These are phyloP conservation scores for Sebastes paucispinis DNA, from an alignment of 2,797 vertebrate species.

Conservation along the genomic window DNA sequence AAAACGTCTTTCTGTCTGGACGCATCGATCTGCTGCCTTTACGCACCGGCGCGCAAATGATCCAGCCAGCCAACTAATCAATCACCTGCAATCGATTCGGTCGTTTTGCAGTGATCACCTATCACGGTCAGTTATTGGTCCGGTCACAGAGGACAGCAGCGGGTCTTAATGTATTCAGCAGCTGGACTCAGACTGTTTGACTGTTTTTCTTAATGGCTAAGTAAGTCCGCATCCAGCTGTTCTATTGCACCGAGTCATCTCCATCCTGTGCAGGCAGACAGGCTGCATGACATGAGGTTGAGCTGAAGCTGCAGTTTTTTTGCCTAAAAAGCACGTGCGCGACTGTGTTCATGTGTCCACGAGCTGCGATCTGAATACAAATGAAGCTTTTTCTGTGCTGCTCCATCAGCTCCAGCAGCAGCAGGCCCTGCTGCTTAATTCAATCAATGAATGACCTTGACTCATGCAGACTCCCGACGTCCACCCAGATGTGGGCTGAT, in stretches of 20 bases:
- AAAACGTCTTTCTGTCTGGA: constrained; percentile 33
- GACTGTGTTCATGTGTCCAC: constrained; percentile 26
- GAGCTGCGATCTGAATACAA: not conserved
- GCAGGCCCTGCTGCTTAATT: constrained; percentile 6
- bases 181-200: constrained; percentile 29
- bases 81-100: constrained; percentile 44
- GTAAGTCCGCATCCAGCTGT: constrained; percentile 18
- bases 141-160: constrained; percentile 4
- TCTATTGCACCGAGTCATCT: not conserved
- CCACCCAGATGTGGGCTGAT: constrained; percentile 65
- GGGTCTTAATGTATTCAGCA: constrained; percentile 18
- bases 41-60: constrained; percentile 23
- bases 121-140: constrained; percentile 43
- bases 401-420: not conserved
- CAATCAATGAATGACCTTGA: constrained; percentile 81
- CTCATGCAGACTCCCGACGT: constrained; percentile 34
- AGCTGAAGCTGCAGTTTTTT: constrained; percentile 32
- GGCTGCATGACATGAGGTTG: not conserved
- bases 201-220: not conserved
- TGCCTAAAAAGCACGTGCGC: constrained; percentile 48
- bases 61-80: constrained; percentile 57
- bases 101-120: constrained; percentile 44
- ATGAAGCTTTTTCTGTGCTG: not conserved
- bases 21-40: constrained; percentile 38
- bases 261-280: not conserved